Percentiles rank a stretch among this genome's conserved stretches.
Evolutionary conservation across 2,888 invertebrate species (phyloP).

Genomic region (Carterocephalus palaemon): DNA sequence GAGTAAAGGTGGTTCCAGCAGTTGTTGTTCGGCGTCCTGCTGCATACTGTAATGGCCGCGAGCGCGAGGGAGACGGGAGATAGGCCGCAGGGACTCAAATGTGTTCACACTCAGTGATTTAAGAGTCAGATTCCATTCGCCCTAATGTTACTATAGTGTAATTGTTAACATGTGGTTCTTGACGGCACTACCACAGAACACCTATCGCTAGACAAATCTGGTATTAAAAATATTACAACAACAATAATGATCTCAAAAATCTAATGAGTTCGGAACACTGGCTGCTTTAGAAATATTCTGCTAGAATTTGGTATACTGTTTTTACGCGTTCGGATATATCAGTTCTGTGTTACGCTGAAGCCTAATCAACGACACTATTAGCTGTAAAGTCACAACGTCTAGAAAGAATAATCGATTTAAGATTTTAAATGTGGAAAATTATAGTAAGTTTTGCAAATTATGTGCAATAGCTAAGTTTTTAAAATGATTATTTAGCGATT

Average conservation of each 20-base stretch:
- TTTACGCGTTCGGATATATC: no score
- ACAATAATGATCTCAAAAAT: neutral
- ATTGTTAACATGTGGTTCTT: conserved; percentile 26
- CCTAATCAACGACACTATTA: conserved; percentile 1
- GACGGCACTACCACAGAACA: conserved; percentile 1
- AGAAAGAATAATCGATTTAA: neutral
- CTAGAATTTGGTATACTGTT: no score
- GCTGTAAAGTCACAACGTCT: conserved; percentile 8
- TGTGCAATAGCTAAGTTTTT: neutral
- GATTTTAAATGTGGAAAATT: neutral
- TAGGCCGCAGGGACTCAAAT: conserved; percentile 51
- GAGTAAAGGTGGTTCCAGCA: conserved; percentile 96
- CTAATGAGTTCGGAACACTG: conserved; percentile 1
- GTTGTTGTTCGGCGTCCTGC: conserved; percentile 96
- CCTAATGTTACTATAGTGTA: conserved; percentile 35
- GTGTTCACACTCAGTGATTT: conserved; percentile 64
- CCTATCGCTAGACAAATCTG: no score
- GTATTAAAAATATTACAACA: neutral
- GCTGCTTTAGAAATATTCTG: neutral
- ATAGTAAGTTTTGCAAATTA: neutral
- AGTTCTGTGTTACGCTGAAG: neutral
- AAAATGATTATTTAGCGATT: no score
- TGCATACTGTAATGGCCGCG: conserved; percentile 89
- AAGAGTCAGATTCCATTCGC: conserved; percentile 52
- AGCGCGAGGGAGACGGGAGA: conserved; percentile 49